These are phyloP conservation scores for Plagodis pulveraria DNA, from an alignment of 2,888 invertebrate genomes.

Conservation along the genomic window DNA sequence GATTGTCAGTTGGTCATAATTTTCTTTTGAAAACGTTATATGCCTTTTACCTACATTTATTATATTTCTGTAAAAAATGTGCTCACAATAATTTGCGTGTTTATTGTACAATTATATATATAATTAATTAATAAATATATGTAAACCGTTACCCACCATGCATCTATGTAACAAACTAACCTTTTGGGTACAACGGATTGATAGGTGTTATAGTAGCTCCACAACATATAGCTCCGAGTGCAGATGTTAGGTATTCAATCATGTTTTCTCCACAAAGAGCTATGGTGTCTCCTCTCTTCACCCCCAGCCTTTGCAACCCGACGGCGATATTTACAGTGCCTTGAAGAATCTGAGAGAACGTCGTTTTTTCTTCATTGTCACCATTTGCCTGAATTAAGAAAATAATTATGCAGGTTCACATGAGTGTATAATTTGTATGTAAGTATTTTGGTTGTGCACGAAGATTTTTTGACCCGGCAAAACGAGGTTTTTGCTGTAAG, in stretches of 20 bases:
- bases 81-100: too few relatives aligned
- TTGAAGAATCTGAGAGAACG: constrained; percentile 73
- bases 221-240: constrained; percentile 63
- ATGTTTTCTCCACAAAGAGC: constrained; percentile 83
- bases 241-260: constrained; percentile 71
- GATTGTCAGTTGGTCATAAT: too few relatives aligned
- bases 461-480: too few relatives aligned
- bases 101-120: too few relatives aligned
- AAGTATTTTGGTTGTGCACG: too few relatives aligned
- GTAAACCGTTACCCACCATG: too few relatives aligned
- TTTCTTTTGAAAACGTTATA: too few relatives aligned
- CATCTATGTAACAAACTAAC: constrained; percentile 41
- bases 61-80: too few relatives aligned
- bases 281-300: constrained; percentile 74
- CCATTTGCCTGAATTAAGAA: constrained; percentile 41
- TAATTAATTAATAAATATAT: too few relatives aligned
- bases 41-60: too few relatives aligned
- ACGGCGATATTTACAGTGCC: constrained; percentile 76
- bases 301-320: constrained; percentile 67
- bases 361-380: constrained; percentile 37
- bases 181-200: constrained; percentile 79
- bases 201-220: constrained; percentile 81
- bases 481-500: too few relatives aligned
- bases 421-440: too few relatives aligned
- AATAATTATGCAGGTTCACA: neutral